Evolutionary conservation across 2,797 vertebrate genomes (phyloP), one percentile per base, ranked within the genome.

Genomic region (Phoxinus dragarum): DNA sequence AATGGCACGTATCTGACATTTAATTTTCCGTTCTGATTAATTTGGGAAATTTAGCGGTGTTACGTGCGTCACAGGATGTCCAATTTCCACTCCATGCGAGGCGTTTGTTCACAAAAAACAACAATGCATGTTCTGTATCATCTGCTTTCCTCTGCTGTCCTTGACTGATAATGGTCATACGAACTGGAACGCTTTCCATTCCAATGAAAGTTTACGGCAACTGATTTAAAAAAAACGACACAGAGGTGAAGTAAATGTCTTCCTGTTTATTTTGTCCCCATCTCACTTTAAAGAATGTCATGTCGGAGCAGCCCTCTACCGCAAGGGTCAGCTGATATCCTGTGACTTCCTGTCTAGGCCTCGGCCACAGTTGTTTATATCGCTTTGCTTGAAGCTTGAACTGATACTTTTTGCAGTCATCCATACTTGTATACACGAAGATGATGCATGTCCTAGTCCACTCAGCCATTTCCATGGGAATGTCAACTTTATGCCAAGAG

Each of bases 301-400:
- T 81, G 59, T 74, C 40, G 84, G 36, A 84, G 61, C 81, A 79
- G 59, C 47, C 44, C 49, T 84, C 66, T 71, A 88, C 89, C 84
- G 38, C 89, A 88, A 81, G 77, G 86, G 86, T 89, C 86, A 90
- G 80, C 80, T 88, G 86, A 90, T 86, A 86, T 89, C 89, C 86
- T 89, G 82, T 82, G 76, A 72, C 81, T 77, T 87, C 81, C 84
- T 84, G 81, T 88, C 56, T 68, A 76, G 79, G 86, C 54, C 40
- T 71, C 80, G 77, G 69, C 34, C 74, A 61, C n/a, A 67, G 16
- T 64, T 67, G 80, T 73, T 76, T 82, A 80, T 9, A 56, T 6
- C 12, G 52, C 23, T 68, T 67, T 31, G 4, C 9, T 9, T n/a
- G 11, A 40, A 79, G 17, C 54, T 36, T 72, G 23, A 84, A 56